Evolutionary conservation across 2,113 vertebrate genomes (phyloP).

Genomic region (Corythaixoides concolor): DNA sequence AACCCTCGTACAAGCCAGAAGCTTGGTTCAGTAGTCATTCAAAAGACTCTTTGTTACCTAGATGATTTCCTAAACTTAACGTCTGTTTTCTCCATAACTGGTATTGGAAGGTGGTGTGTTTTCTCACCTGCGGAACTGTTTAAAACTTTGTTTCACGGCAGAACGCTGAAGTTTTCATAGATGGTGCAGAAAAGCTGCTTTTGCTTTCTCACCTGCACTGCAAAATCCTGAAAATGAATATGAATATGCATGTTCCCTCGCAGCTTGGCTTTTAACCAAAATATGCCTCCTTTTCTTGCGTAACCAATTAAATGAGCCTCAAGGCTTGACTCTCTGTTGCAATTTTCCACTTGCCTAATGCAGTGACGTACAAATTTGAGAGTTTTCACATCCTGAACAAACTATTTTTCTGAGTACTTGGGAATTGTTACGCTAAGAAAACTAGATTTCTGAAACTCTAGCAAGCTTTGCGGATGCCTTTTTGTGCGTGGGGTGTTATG

Average conservation of each 20-base stretch:
- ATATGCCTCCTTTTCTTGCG: not conserved
- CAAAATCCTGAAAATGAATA: not conserved
- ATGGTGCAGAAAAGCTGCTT: not conserved
- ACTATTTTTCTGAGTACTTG: not conserved
- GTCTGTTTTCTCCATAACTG: not conserved
- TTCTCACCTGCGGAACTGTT: not conserved
- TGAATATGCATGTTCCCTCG: not conserved
- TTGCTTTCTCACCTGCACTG: slow-evolving; percentile 14
- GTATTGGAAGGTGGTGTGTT: not conserved
- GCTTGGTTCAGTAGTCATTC: not conserved
- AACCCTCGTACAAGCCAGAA: not conserved
- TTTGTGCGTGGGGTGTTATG: not conserved
- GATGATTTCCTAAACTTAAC: not conserved
- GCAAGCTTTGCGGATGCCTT: not conserved
- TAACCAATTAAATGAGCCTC: not conserved
- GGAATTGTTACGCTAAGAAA: not conserved
- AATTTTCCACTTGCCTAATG: not conserved
- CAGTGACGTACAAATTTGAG: not conserved
- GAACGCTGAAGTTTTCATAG: not conserved
- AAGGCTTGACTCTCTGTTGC: not conserved
- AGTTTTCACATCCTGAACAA: not conserved
- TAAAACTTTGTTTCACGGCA: not conserved
- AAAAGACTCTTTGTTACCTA: slow-evolving; percentile 29
- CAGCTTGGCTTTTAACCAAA: slow-evolving; percentile 16
- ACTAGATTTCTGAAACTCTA: not conserved